Percentiles rank a stretch among this genome's conserved stretches.
These are phyloP conservation scores for Heliothis subflexa DNA, from an alignment of 1,140 invertebrate species.

Conservation along the genomic window DNA sequence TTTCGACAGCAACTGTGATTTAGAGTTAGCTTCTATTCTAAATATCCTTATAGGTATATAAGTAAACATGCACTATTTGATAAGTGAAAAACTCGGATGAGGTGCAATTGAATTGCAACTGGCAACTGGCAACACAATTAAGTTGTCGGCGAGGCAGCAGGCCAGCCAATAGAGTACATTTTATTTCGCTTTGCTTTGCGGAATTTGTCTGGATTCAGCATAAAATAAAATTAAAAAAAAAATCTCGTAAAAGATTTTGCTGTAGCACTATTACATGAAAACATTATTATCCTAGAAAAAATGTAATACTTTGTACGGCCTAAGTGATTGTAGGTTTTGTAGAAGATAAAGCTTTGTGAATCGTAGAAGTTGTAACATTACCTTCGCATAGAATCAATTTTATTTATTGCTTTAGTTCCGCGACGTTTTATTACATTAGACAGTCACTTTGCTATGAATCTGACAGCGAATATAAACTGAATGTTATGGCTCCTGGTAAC, in stretches of 20 bases:
- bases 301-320: slow-evolving; percentile 15
- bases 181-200: neutral
- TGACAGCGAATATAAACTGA: slow-evolving; percentile 49
- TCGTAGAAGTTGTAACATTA: slow-evolving; percentile 6
- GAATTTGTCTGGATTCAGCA: neutral
- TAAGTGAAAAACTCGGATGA: too few species aligned
- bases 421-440: slow-evolving; percentile 24
- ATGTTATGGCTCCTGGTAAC: slow-evolving; percentile 84
- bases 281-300: slow-evolving; percentile 35
- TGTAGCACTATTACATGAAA: slow-evolving; percentile 16
- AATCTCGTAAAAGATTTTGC: slow-evolving; percentile 19
- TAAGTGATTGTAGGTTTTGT: slow-evolving; percentile 20
- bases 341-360: slow-evolving; percentile 17
- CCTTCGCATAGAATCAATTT: slow-evolving; percentile 3
- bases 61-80: too few species aligned
- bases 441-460: slow-evolving; percentile 37
- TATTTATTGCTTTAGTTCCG: slow-evolving; percentile 24
- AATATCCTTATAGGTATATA: too few species aligned
- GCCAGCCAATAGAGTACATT: slow-evolving; percentile 29
- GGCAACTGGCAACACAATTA: too few species aligned
- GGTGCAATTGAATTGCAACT: too few species aligned
- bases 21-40: too few species aligned
- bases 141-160: neutral
- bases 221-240: slow-evolving; percentile 23
- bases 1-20: too few species aligned